Conservation (phyloP, 1,140 invertebrate genomes). For the Ostrea edulis region DNA sequence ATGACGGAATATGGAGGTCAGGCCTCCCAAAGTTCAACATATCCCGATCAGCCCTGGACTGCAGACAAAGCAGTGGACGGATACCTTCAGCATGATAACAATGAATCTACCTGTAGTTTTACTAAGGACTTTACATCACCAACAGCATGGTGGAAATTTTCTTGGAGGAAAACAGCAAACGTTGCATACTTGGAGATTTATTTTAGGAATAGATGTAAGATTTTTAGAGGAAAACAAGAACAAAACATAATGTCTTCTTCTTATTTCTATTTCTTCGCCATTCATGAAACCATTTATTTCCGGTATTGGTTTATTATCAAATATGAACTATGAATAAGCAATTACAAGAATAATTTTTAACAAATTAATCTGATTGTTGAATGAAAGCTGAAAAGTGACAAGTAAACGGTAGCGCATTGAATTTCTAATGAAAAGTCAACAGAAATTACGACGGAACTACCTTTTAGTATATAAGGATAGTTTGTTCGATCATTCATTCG, state of each 20-base stretch:
- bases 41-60: background rate
- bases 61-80: background rate
- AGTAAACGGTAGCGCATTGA: too few relatives aligned
- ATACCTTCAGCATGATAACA: background rate
- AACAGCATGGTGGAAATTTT: background rate
- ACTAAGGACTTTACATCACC: background rate
- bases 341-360: too few relatives aligned
- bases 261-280: background rate
- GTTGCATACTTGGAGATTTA: background rate
- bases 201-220: background rate
- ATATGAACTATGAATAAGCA: too few relatives aligned
- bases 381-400: too few relatives aligned
- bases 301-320: too few relatives aligned
- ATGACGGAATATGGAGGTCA: background rate
- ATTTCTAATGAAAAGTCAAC: too few relatives aligned
- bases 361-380: too few relatives aligned
- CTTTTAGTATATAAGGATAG: too few relatives aligned
- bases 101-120: background rate
- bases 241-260: too few relatives aligned
- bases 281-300: background rate
- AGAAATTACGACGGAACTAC: too few relatives aligned
- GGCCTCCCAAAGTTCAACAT: background rate
- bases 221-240: too few relatives aligned
- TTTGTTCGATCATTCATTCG: too few relatives aligned
- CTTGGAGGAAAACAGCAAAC: background rate